A percentile compares a stretch with the other conserved stretches of the same genome.
phyloP scores from a whole-genome alignment of 2,797 vertebrate genomes.

The Gobionotothen gibberifrons region DNA sequence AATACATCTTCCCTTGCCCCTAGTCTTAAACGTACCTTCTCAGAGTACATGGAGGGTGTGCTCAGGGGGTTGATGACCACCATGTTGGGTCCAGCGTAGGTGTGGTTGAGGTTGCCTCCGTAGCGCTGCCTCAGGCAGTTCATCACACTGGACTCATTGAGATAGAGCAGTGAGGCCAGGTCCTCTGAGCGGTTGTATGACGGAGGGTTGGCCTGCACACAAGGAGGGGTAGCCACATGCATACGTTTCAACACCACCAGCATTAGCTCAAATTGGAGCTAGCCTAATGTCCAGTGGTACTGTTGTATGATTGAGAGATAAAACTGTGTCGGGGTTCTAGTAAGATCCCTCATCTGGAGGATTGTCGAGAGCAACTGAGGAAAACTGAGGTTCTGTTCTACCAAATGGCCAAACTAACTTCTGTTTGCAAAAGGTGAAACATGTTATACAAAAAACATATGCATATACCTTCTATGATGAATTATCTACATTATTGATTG shows the following conservation, averaged over 20 bases:
- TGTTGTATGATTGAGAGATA: not conserved
- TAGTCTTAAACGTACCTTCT: conserved; percentile 86
- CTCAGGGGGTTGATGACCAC: conserved; percentile 95
- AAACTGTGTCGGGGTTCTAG: not conserved
- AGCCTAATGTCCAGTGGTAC: not conserved
- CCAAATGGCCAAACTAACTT: not conserved
- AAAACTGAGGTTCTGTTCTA: conserved; percentile 15
- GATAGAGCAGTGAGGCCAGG: conserved; percentile 92
- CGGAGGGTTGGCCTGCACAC: conserved; percentile 91
- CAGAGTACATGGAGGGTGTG: conserved; percentile 95
- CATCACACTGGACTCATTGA: conserved; percentile 95
- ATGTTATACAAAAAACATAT: not conserved
- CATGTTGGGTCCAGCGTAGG: conserved; percentile 91
- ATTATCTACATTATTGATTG: no score
- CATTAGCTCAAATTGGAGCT: not conserved
- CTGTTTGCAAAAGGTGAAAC: conserved; percentile 5
- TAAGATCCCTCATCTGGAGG: conserved; percentile 8
- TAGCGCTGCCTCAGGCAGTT: conserved; percentile 95
- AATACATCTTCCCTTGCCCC: no score
- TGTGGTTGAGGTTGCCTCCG: conserved; percentile 93
- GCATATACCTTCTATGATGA: no score
- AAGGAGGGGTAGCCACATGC: not conserved
- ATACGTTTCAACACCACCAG: not conserved
- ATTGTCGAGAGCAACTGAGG: not conserved
- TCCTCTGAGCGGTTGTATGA: conserved; percentile 92